phyloP scores from a whole-genome alignment of 2,888 invertebrate genomes.

The Pandemis corylana region DNA sequence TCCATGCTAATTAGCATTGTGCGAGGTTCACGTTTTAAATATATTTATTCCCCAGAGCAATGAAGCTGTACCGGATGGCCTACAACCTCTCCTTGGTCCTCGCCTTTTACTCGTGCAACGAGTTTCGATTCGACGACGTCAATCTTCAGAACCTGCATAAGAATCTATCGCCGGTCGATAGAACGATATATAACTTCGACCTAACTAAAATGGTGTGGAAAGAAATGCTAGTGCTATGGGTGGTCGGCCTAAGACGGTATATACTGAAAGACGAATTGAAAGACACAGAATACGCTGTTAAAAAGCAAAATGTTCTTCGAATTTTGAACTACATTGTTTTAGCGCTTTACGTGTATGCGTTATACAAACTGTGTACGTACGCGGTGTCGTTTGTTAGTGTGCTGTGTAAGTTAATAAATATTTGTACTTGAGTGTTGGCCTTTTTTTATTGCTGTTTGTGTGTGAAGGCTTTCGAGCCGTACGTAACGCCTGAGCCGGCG shows the following conservation, averaged over 20 bases:
- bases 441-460: neutral
- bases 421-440: too few relatives aligned
- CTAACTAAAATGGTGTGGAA: constrained; percentile 27
- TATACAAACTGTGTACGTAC: constrained; percentile 25
- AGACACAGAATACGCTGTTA: constrained; percentile 38
- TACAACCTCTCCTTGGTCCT: constrained; percentile 36
- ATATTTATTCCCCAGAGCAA: constrained; percentile 24
- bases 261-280: constrained; percentile 42
- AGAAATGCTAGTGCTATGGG: constrained; percentile 35
- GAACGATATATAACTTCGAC: constrained; percentile 41
- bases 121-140: constrained; percentile 37
- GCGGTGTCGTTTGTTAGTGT: constrained; percentile 20
- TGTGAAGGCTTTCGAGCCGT: too few relatives aligned
- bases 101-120: constrained; percentile 34
- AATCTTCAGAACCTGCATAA: constrained; percentile 25
- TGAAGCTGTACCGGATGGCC: constrained; percentile 38
- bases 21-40: too few relatives aligned
- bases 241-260: constrained; percentile 38
- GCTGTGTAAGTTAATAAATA: constrained; percentile 6
- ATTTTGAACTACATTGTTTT: constrained; percentile 31
- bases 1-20: too few relatives aligned
- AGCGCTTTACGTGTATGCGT: constrained; percentile 27
- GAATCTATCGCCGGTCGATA: constrained; percentile 32
- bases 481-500: too few relatives aligned
- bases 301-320: constrained; percentile 34